Evolutionary conservation across 2,888 invertebrate genomes (phyloP).

Genomic region (Drosophila recens): DNA sequence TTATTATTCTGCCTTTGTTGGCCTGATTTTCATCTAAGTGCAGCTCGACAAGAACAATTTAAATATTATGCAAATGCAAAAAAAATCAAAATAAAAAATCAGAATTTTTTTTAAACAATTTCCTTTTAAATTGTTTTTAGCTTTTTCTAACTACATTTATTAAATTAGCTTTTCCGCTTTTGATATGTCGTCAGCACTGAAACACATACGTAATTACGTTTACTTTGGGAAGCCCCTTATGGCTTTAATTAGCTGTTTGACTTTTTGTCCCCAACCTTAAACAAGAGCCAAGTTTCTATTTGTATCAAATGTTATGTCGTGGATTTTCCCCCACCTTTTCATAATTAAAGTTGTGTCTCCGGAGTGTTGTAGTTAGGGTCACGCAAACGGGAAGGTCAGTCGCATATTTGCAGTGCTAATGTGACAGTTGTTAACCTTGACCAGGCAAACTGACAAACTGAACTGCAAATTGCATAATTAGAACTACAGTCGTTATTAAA

Average conservation of each 20-base stretch:
- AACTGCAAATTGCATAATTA: conserved; percentile 59
- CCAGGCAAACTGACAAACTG: conserved; percentile 40
- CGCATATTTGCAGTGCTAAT: conserved; percentile 62
- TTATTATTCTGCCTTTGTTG: too few relatives aligned
- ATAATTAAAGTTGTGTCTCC: conserved; percentile 66
- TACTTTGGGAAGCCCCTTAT: conserved; percentile 19
- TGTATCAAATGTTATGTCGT: conserved; percentile 29
- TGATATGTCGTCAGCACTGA: background rate
- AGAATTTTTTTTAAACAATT: too few relatives aligned
- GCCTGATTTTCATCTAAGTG: too few relatives aligned
- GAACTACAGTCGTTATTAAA: conserved; percentile 30
- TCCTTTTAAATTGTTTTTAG: background rate
- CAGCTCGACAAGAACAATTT: too few relatives aligned
- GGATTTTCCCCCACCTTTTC: conserved; percentile 2
- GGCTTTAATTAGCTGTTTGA: conserved; percentile 75
- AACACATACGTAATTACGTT: conserved; percentile 45
- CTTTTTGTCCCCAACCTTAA: conserved; percentile 41
- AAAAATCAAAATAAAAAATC: too few relatives aligned
- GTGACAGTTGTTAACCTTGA: conserved; percentile 69
- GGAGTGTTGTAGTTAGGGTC: conserved; percentile 13
- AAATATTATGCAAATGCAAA: too few relatives aligned
- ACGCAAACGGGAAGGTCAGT: conserved; percentile 39
- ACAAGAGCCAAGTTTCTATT: conserved; percentile 37
- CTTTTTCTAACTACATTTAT: background rate
- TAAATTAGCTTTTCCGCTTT: background rate